Conservation (phyloP, 2,113 vertebrate genomes). For the Calonectris borealis region DNA sequence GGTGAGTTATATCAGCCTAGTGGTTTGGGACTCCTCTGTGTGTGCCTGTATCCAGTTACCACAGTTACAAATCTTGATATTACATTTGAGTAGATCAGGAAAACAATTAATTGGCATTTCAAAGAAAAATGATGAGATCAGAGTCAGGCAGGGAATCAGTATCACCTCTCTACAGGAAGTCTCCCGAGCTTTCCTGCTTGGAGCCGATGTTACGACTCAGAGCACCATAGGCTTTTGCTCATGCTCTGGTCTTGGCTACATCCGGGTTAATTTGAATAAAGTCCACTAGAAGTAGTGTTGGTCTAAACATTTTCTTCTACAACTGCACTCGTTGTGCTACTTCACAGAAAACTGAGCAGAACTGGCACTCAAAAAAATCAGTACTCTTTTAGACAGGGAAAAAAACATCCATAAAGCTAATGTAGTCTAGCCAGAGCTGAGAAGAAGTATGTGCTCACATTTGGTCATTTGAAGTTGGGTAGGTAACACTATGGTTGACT, state of each 20-base stretch:
- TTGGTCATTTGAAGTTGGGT: not conserved
- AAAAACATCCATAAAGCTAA: not conserved
- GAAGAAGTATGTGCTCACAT: not conserved
- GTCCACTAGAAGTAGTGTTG: not conserved
- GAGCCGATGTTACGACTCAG: not conserved
- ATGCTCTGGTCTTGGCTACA: not conserved
- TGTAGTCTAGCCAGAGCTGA: not conserved
- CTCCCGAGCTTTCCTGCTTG: not conserved
- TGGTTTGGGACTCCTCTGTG: not conserved
- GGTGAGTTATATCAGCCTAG: not conserved
- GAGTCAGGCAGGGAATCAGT: not conserved
- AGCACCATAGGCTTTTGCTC: not conserved
- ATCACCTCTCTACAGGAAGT: not conserved
- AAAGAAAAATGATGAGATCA: not conserved
- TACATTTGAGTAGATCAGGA: not conserved
- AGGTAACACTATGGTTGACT: not conserved
- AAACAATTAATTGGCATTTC: not conserved
- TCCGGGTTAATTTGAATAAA: not conserved
- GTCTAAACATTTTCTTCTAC: not conserved
- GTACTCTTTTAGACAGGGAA: not conserved
- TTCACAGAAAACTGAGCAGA: not conserved
- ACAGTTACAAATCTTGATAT: not conserved
- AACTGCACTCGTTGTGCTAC: not conserved
- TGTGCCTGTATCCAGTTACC: not conserved
- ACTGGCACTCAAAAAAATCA: not conserved